phyloP scores from a whole-genome alignment of 2,888 invertebrate genomes.

The Archips crataeganus region DNA sequence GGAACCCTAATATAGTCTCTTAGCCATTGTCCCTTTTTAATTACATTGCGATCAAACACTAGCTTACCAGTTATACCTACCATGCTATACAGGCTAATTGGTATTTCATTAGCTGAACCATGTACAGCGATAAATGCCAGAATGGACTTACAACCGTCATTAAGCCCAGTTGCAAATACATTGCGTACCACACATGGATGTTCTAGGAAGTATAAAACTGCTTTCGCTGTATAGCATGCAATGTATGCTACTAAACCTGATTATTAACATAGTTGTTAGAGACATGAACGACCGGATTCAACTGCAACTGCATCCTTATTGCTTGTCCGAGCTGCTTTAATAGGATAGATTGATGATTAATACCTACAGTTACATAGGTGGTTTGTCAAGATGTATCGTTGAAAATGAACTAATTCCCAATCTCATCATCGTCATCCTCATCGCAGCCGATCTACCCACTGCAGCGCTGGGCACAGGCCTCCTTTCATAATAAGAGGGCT shows the following conservation, averaged over 20 bases:
- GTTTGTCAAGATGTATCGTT: not conserved
- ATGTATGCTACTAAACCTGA: not conserved
- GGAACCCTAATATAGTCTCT: no score
- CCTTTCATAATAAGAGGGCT: no score
- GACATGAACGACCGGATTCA: conserved; percentile 1
- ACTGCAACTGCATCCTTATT: not conserved
- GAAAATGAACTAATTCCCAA: not conserved
- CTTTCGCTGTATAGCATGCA: not conserved
- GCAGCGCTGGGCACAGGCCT: no score
- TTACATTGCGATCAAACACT: not conserved
- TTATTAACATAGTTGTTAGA: not conserved
- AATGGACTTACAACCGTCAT: not conserved
- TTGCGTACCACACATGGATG: not conserved
- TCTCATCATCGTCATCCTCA: not conserved
- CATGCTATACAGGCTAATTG: conserved; percentile 21
- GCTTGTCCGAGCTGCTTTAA: conserved; percentile 1
- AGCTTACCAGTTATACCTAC: not conserved
- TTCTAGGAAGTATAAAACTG: not conserved
- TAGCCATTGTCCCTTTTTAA: not conserved
- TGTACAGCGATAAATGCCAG: not conserved
- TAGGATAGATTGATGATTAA: not conserved
- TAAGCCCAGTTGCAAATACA: not conserved
- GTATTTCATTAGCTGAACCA: conserved; percentile 16
- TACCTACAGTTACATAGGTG: not conserved
- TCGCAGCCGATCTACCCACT: no score